Evolutionary conservation across 2,797 vertebrate species (phyloP), one percentile per base, ranked within the genome.

Genomic region (Onychomys leucogaster): DNA sequence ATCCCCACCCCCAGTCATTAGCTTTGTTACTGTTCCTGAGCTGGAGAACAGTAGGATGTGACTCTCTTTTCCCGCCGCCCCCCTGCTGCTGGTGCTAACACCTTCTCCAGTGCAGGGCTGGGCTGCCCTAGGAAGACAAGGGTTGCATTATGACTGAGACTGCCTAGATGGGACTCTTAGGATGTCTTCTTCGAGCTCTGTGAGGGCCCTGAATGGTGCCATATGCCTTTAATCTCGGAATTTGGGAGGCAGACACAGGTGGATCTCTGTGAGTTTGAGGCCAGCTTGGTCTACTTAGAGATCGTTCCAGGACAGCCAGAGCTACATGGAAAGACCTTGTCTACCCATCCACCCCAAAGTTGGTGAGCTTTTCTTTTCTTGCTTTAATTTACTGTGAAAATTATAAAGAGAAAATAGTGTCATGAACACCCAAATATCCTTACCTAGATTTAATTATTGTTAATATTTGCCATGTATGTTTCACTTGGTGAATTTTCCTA

Each of bases 401-500:
- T 9, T 87, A 81, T 69, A 55, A 65, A 81, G 83, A 83, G 89
- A 82, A 94, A 96, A 88, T 76, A 37, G 8, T 37, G 12, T 55
- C 76, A 63, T 32, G 37, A 92, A 87, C 71, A 89, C 77, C 55
- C 82, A 85, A 57, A 69, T 69, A 76, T 27, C 29, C 77, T 89
- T 78, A 55, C 49, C 55, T 90, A 71, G 88, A 75, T 41, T 46
- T 78, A 90, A 25, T 78, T 4, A 76, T 83, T n/a, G 73, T 76
- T 88, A 49, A 27, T 49, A 32, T 75, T 73, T 82, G 23, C 59
- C 41, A 0, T n/a, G 0, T 34, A 3, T 76, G 16, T 34, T 78
- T 65, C 75, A 1, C 46, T 46, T 29, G 6, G 57, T 49, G 49
- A 67, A 46, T 83, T n/a, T 85, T 82, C 21, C 37, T 92, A 71